A percentile compares a stretch with the other conserved stretches of the same genome.
These are phyloP conservation scores for Umimayanthus kanabou DNA, from an alignment of 92 coral and sea anemone species.

Conservation along the genomic window DNA sequence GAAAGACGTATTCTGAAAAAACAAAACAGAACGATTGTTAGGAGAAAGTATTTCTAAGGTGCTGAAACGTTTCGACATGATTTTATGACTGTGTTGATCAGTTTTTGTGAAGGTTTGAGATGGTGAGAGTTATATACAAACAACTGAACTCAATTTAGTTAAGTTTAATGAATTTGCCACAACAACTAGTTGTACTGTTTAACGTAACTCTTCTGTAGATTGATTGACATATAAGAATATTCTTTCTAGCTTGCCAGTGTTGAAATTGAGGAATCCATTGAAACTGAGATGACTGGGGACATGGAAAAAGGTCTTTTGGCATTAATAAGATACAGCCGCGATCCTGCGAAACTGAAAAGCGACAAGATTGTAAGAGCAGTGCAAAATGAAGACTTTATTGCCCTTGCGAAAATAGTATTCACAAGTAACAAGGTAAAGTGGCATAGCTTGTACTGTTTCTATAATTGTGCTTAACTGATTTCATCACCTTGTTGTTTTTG, in stretches of 20 bases:
- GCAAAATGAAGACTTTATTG: constrained; percentile 3
- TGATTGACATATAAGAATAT: too few species aligned
- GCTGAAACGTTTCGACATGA: too few species aligned
- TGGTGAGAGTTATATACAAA: too few species aligned
- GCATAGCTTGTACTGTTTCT: neutral
- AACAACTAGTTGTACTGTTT: too few species aligned
- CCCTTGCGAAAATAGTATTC: constrained; percentile 17
- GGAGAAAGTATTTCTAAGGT: too few species aligned
- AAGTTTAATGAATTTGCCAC: too few species aligned
- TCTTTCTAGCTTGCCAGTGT: neutral
- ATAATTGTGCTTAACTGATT: neutral
- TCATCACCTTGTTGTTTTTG: neutral
- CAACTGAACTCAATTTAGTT: too few species aligned
- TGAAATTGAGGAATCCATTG: constrained; percentile 21
- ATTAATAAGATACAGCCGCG: constrained; percentile 27
- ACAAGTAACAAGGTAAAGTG: constrained; percentile 21
- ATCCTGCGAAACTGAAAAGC: constrained; percentile 17
- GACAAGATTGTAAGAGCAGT: constrained; percentile 24
- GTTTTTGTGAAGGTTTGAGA: too few species aligned
- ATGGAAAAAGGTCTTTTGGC: constrained; percentile 39
- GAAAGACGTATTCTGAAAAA: too few species aligned
- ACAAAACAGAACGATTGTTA: too few species aligned
- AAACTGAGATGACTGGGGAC: constrained; percentile 41
- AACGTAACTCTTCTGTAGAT: neutral
- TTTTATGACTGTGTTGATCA: too few species aligned